Evolutionary conservation across 2,888 invertebrate species (phyloP).

Genomic region (Stratiomys singularior): DNA sequence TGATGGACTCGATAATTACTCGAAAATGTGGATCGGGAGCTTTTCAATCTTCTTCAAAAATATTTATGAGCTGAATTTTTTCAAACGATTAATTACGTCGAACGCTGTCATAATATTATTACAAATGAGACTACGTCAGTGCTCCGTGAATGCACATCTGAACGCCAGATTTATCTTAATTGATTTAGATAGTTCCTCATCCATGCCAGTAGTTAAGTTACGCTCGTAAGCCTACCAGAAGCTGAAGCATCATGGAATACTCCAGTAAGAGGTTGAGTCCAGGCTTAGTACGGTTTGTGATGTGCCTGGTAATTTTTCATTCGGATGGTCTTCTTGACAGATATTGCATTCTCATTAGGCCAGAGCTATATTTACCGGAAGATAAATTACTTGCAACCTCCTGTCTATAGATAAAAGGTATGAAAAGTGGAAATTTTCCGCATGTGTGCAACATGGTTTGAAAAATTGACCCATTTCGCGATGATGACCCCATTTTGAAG

Average conservation of each 20-base stretch:
- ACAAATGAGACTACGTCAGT: background rate
- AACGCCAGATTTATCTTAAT: background rate
- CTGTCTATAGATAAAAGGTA: background rate
- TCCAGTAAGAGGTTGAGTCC: too few species aligned
- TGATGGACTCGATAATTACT: too few species aligned
- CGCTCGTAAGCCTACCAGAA: background rate
- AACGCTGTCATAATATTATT: background rate
- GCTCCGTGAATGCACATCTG: background rate
- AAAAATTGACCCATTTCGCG: background rate
- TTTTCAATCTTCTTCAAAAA: background rate
- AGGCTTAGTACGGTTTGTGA: slow-evolving; percentile 17
- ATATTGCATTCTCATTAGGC: slow-evolving; percentile 30
- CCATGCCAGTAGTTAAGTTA: too few species aligned
- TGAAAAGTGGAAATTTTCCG: background rate
- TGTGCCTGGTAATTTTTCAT: slow-evolving; percentile 20
- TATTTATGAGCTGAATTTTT: background rate
- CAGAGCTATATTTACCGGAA: slow-evolving; percentile 27
- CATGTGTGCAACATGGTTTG: background rate
- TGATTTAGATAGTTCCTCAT: background rate
- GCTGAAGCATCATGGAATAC: background rate
- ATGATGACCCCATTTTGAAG: background rate
- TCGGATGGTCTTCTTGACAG: slow-evolving; percentile 2
- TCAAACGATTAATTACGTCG: background rate
- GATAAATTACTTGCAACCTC: slow-evolving; percentile 10
- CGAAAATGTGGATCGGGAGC: too few species aligned